Conservation (phyloP, 2,113 vertebrate genomes). For the Pelodiscus sinensis region DNA sequence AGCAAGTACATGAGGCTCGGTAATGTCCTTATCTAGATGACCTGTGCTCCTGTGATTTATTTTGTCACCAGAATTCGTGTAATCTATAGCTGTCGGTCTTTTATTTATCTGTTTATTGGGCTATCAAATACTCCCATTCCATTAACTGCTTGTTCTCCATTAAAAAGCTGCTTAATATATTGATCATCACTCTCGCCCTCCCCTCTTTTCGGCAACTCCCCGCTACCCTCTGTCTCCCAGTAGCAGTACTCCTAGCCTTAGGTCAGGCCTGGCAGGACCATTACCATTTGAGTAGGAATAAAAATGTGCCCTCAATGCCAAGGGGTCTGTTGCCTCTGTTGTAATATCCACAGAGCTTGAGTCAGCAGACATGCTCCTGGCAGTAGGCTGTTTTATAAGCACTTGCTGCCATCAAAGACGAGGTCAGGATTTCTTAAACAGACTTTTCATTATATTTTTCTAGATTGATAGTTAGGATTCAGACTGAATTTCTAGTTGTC, state of each 20-base stretch:
- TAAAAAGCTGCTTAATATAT: neutral
- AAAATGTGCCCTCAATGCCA: neutral
- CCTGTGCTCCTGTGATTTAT: constrained; percentile 10
- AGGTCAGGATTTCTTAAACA: neutral
- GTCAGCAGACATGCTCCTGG: neutral
- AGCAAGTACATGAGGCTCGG: constrained; percentile 24
- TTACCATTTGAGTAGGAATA: neutral
- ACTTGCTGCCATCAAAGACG: neutral
- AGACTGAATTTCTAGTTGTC: neutral
- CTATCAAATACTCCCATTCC: constrained; percentile 32
- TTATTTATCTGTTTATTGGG: constrained; percentile 40
- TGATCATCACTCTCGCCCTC: neutral
- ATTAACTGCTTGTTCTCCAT: constrained; percentile 21
- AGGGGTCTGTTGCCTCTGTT: neutral
- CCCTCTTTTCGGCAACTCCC: neutral
- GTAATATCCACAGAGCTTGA: neutral
- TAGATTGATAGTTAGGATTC: neutral
- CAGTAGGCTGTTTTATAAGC: neutral
- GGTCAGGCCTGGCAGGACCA: neutral
- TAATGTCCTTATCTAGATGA: constrained; percentile 28
- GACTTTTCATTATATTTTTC: neutral
- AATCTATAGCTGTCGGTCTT: constrained; percentile 26
- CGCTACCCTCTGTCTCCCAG: neutral
- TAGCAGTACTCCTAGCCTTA: too few species aligned
- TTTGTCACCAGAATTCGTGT: neutral